phyloP scores from a whole-genome alignment of 2,888 invertebrate species.

The Platycnemis pennipes region DNA sequence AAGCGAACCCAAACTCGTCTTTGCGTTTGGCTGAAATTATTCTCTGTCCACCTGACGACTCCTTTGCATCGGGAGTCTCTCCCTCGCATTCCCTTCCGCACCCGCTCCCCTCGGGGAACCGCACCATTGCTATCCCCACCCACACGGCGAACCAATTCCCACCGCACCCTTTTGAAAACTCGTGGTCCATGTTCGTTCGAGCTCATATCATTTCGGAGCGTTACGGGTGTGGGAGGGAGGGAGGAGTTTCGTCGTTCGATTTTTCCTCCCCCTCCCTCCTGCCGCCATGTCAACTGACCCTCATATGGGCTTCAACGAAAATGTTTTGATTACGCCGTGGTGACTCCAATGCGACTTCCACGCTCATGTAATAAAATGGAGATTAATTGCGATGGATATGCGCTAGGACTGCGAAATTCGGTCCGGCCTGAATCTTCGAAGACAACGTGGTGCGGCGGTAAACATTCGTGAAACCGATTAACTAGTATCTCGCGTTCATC shows the following conservation, averaged over 20 bases:
- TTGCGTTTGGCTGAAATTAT: no score
- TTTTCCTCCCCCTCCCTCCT: background rate
- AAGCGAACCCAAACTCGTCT: no score
- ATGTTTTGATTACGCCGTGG: background rate
- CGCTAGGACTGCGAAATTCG: background rate
- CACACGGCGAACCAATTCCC: background rate
- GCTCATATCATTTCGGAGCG: conserved; percentile 5
- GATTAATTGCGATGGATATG: background rate
- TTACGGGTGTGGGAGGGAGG: background rate
- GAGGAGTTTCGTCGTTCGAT: background rate
- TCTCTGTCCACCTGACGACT: no score
- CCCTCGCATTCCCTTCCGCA: background rate
- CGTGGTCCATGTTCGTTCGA: background rate
- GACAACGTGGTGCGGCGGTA: no score
- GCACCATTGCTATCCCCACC: background rate
- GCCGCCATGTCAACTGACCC: background rate
- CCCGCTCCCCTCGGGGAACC: background rate
- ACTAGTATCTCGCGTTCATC: no score
- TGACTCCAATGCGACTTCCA: background rate
- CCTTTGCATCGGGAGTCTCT: background rate
- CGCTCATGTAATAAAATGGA: background rate
- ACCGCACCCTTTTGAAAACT: background rate
- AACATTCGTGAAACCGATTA: no score
- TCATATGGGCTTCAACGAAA: background rate
- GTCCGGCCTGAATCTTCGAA: background rate